These are phyloP conservation scores for Biston betularia DNA, from an alignment of 2,888 invertebrate genomes.

Conservation along the genomic window DNA sequence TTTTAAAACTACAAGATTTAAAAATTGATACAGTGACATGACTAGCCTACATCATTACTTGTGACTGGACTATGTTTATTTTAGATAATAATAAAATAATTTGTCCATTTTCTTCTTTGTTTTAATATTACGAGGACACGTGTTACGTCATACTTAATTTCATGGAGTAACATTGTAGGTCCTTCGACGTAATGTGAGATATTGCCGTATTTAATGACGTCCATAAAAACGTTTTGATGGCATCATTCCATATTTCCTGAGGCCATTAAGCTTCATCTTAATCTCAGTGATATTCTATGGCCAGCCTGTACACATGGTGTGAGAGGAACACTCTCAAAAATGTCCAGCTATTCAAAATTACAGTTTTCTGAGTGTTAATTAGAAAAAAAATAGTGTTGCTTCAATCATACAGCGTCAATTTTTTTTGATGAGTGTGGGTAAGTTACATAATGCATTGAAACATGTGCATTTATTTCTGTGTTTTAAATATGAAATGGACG, in stretches of 20 bases:
- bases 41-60: too few species aligned
- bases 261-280: slow-evolving; percentile 45
- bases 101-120: background rate
- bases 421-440: too few species aligned
- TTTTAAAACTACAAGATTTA: too few species aligned
- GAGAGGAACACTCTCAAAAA: background rate
- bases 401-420: too few species aligned
- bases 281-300: slow-evolving; percentile 27
- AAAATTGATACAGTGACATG: too few species aligned
- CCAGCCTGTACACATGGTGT: background rate
- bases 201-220: slow-evolving; percentile 56
- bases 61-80: too few species aligned
- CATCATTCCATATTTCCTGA: slow-evolving; percentile 57
- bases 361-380: too few species aligned
- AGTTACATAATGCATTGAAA: too few species aligned
- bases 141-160: background rate
- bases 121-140: background rate
- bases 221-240: slow-evolving; percentile 60
- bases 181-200: slow-evolving; percentile 40
- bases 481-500: too few species aligned
- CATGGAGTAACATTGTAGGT: slow-evolving; percentile 44
- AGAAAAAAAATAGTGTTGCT: too few species aligned
- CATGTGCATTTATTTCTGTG: too few species aligned
- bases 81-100: too few species aligned
- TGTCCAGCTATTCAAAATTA: background rate